phyloP scores from a whole-genome alignment of 2,113 vertebrate genomes.

The Todiramphus chloris region DNA sequence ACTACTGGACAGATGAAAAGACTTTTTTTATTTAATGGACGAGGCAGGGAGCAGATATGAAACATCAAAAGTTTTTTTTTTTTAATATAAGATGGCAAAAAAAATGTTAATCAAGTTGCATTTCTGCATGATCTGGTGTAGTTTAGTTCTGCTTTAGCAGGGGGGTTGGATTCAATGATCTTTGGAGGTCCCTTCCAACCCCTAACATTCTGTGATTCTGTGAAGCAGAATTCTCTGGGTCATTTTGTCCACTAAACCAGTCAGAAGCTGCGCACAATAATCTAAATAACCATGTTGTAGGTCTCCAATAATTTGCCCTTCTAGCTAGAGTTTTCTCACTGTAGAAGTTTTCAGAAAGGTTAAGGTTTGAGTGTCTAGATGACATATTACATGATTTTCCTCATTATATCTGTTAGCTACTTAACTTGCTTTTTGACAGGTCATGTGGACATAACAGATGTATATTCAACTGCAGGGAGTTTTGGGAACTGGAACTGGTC shows the following conservation, averaged over 20 bases:
- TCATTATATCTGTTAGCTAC: not conserved
- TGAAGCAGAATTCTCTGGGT: not conserved
- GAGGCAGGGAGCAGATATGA: not conserved
- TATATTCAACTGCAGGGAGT: not conserved
- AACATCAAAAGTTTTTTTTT: not conserved
- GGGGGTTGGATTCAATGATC: too few species aligned
- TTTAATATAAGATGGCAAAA: not conserved
- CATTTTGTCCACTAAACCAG: not conserved
- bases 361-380: rapidly evolving
- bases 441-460: not conserved
- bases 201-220: too few species aligned
- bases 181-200: too few species aligned
- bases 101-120: not conserved
- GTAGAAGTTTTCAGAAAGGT: not conserved
- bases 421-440: not conserved
- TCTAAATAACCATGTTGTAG: not conserved
- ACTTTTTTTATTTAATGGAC: not conserved
- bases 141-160: too few species aligned
- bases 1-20: not conserved
- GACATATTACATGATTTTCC: not conserved
- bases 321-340: not conserved
- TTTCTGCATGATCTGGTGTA: too few species aligned
- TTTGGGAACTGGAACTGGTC: not conserved
- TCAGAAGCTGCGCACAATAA: not conserved
- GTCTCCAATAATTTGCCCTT: not conserved